phyloP scores from a whole-genome alignment of 2,888 invertebrate genomes.

The Pogonocherus hispidulus region DNA sequence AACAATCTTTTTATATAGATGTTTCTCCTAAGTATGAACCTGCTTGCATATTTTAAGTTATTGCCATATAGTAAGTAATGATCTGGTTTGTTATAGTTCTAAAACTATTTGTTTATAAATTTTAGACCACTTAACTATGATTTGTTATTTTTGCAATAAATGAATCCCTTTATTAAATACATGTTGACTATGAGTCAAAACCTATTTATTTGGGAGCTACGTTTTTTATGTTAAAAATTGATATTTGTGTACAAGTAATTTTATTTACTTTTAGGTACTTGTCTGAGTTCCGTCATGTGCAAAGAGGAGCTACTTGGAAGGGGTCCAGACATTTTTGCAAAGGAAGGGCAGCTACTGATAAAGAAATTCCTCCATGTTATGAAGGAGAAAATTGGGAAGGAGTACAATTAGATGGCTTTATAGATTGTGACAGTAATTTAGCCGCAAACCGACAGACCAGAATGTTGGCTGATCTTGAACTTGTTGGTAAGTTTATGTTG shows the following conservation, averaged over 20 bases:
- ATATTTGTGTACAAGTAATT: not conserved
- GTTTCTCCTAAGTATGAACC: too few relatives aligned
- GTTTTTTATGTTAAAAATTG: too few relatives aligned
- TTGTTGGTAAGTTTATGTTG: slow-evolving; percentile 73
- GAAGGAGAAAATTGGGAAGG: slow-evolving; percentile 87
- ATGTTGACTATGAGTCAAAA: too few relatives aligned
- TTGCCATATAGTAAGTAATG: too few relatives aligned
- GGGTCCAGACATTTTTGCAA: slow-evolving; percentile 82
- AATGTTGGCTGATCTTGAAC: slow-evolving; percentile 96
- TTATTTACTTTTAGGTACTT: slow-evolving; percentile 80
- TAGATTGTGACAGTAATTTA: slow-evolving; percentile 91
- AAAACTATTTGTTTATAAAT: too few relatives aligned
- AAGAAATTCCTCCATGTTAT: slow-evolving; percentile 89
- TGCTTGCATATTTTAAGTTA: too few relatives aligned
- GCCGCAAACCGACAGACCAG: slow-evolving; percentile 97
- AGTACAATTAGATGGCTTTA: slow-evolving; percentile 92
- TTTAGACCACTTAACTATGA: too few relatives aligned
- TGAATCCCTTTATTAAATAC: too few relatives aligned
- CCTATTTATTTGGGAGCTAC: too few relatives aligned
- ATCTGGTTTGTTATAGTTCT: too few relatives aligned
- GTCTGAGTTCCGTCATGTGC: slow-evolving; percentile 97
- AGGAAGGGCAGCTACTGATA: slow-evolving; percentile 81
- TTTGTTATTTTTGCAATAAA: too few relatives aligned
- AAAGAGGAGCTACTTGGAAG: slow-evolving; percentile 97
- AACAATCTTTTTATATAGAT: too few relatives aligned